A percentile compares a stretch with the other conserved stretches of the same genome.
phyloP scores from a whole-genome alignment of 2,113 vertebrate genomes.

The Tetraodon nigroviridis region DNA sequence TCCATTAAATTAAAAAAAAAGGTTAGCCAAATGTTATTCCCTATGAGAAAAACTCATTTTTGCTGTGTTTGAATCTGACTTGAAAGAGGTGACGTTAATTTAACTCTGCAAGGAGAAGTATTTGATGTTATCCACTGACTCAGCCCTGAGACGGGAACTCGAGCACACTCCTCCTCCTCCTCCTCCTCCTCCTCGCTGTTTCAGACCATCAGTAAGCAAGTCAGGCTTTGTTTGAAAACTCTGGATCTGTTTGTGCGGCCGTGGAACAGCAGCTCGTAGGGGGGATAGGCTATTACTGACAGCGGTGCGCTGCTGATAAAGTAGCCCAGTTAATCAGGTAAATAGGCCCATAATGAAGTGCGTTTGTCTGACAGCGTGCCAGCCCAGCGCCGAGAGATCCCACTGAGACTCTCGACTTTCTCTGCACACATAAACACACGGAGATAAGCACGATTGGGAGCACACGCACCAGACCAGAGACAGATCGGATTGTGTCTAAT shows the following conservation, averaged over 20 bases:
- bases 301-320: constrained; percentile 53
- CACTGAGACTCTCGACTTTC: constrained; percentile 62
- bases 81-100: constrained; percentile 46
- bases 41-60: constrained; percentile 31
- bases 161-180: constrained; percentile 3
- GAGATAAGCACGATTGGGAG: constrained; percentile 2
- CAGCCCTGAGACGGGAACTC: constrained; percentile 14
- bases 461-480: constrained; percentile 46
- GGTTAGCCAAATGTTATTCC: constrained; percentile 55
- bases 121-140: constrained; percentile 45
- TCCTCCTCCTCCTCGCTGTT: constrained; percentile 6
- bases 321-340: constrained; percentile 68
- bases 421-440: constrained; percentile 16
- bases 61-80: constrained; percentile 38
- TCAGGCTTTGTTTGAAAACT: constrained; percentile 29
- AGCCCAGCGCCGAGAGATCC: constrained; percentile 48
- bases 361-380: constrained; percentile 57
- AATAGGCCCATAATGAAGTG: constrained; percentile 69
- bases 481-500: constrained; percentile 70
- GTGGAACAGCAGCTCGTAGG: constrained; percentile 17
- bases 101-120: constrained; percentile 39
- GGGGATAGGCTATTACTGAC: constrained; percentile 31
- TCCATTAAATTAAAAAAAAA: constrained; percentile 47
- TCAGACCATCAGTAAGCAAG: background rate
- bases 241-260: constrained; percentile 13